A percentile compares a stretch with the other conserved stretches of the same genome.
Conservation (phyloP, 2,888 invertebrate genomes). For the Troides oblongomaculatus region DNA sequence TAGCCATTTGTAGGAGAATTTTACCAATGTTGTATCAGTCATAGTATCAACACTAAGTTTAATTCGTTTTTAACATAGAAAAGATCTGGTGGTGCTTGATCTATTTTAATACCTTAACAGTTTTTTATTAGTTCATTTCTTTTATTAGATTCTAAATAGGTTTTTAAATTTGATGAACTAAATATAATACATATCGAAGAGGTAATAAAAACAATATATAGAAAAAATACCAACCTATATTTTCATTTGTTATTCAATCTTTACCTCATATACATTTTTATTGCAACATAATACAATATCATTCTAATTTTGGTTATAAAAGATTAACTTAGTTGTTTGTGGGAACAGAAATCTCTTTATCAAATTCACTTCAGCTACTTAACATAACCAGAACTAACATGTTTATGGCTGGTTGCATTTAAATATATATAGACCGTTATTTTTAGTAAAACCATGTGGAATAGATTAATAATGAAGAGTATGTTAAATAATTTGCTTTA, state of each 20-base stretch:
- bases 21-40: too few species aligned
- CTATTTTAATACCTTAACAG: too few species aligned
- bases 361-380: constrained; percentile 10
- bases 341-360: constrained; percentile 4
- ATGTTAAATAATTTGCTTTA: not conserved
- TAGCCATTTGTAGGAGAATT: too few species aligned
- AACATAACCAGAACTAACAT: constrained; percentile 17
- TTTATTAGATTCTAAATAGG: too few species aligned
- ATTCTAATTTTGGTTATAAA: not conserved
- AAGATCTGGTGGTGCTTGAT: too few species aligned
- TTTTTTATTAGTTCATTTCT: too few species aligned
- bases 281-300: not conserved
- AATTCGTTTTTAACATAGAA: too few species aligned
- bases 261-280: not conserved
- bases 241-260: not conserved
- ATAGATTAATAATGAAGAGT: not conserved
- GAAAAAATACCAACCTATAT: not conserved
- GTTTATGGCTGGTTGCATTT: not conserved
- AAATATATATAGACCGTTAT: not conserved
- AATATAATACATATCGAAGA: too few species aligned
- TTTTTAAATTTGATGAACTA: too few species aligned
- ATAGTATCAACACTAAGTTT: too few species aligned
- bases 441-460: not conserved
- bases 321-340: not conserved
- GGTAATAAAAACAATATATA: not conserved